Conservation (phyloP, 2,113 vertebrate species). For the Gasterosteus aculeatus region DNA sequence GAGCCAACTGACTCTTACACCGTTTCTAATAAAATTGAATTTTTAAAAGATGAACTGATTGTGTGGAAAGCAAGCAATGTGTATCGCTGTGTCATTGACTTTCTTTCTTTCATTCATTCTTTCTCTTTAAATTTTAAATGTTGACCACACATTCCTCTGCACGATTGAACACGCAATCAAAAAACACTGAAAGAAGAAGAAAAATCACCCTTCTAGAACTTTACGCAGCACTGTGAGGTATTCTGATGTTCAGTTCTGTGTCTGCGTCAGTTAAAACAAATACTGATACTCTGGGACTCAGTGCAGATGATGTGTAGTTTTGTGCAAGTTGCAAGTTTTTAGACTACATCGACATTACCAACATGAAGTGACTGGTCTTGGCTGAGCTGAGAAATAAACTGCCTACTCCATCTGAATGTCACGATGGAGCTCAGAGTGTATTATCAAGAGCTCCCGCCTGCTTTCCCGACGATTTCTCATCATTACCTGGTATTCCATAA, state of each 20-base stretch:
- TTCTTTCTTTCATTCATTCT: background rate
- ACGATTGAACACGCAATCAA: background rate
- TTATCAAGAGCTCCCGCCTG: background rate
- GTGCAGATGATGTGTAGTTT: constrained; percentile 10
- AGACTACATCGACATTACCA: constrained; percentile 4
- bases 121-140: background rate
- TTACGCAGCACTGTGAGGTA: background rate
- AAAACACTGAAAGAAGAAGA: background rate
- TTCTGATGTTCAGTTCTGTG: background rate
- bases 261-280: constrained; percentile 4
- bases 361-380: background rate
- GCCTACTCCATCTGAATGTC: background rate
- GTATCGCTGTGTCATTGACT: background rate
- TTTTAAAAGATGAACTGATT: background rate
- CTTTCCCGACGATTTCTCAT: background rate
- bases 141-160: background rate
- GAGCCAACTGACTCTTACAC: background rate
- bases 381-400: background rate
- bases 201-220: background rate
- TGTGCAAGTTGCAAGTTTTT: background rate
- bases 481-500: background rate
- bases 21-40: background rate
- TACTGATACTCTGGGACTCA: constrained; percentile 4
- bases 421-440: background rate
- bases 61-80: background rate